Conservation (phyloP, 2,888 invertebrate genomes). For the Hoplodrina blanda region DNA sequence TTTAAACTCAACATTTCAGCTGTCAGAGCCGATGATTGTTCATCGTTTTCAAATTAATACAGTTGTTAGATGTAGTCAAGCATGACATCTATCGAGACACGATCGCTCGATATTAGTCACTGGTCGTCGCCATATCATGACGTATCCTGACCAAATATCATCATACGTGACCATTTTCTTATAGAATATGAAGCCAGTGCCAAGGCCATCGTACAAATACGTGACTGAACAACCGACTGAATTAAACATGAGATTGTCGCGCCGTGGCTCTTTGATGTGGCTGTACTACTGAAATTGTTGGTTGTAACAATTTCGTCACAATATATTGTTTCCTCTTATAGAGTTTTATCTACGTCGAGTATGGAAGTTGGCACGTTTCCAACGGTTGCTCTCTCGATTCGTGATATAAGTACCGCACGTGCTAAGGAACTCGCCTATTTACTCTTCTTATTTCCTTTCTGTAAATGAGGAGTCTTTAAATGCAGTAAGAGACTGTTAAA, state of each 20-base stretch:
- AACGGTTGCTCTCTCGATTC: conserved; percentile 70
- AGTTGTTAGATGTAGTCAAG: conserved; percentile 20
- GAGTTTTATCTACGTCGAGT: conserved; percentile 65
- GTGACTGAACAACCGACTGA: conserved; percentile 72
- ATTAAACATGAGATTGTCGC: conserved; percentile 74
- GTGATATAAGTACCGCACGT: conserved; percentile 47
- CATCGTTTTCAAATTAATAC: conserved; percentile 18
- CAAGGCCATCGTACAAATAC: conserved; percentile 73
- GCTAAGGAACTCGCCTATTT: conserved; percentile 40
- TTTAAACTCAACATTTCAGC: background rate
- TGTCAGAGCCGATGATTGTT: conserved; percentile 1
- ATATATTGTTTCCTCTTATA: conserved; percentile 69
- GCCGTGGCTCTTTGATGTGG: conserved; percentile 67
- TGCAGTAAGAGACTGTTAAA: conserved; percentile 1
- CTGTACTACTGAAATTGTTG: conserved; percentile 71
- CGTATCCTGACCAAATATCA: conserved; percentile 58
- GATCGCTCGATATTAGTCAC: conserved; percentile 46
- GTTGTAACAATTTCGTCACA: conserved; percentile 68
- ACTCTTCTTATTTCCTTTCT: conserved; percentile 42
- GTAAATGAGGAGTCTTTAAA: conserved; percentile 30
- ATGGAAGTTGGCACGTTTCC: conserved; percentile 81
- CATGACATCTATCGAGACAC: conserved; percentile 19
- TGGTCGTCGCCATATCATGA: conserved; percentile 47
- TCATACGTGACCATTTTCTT: conserved; percentile 76
- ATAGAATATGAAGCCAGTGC: conserved; percentile 67